phyloP scores from a whole-genome alignment of 2,888 invertebrate species.

The Yponomeuta cagnagella region DNA sequence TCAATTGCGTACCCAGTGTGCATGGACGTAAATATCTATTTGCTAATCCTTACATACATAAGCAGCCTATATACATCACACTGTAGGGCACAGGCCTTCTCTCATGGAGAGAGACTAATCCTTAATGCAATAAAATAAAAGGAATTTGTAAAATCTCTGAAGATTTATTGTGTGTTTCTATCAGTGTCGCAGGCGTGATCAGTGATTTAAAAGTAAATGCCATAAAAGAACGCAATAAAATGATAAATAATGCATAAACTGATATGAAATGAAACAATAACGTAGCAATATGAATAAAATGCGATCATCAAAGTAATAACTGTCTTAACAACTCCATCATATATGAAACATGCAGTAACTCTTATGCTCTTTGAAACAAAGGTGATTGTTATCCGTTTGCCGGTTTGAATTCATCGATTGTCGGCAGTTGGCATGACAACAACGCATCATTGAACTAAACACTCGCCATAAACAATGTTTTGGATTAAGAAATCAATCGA shows the following conservation, averaged over 20 bases:
- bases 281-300: constrained; percentile 7
- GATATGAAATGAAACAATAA: constrained; percentile 10
- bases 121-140: not conserved
- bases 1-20: no score
- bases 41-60: no score
- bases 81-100: no score
- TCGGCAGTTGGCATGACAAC: constrained; percentile 55
- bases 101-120: no score
- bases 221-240: not conserved
- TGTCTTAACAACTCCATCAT: not conserved
- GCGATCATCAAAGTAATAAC: constrained; percentile 1
- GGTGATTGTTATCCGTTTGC: not conserved
- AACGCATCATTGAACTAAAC: constrained; percentile 67
- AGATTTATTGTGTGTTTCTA: not conserved
- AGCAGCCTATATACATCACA: no score
- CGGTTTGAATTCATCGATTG: constrained; percentile 32
- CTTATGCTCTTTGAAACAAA: not conserved
- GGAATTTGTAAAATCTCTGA: not conserved
- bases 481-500: constrained; percentile 51
- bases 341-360: not conserved
- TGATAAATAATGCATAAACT: constrained; percentile 2
- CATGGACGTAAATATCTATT: no score
- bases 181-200: not conserved
- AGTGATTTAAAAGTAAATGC: not conserved
- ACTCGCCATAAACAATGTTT: constrained; percentile 50